Conservation (phyloP, 2,797 vertebrate species). For the Limosa lapponica region DNA sequence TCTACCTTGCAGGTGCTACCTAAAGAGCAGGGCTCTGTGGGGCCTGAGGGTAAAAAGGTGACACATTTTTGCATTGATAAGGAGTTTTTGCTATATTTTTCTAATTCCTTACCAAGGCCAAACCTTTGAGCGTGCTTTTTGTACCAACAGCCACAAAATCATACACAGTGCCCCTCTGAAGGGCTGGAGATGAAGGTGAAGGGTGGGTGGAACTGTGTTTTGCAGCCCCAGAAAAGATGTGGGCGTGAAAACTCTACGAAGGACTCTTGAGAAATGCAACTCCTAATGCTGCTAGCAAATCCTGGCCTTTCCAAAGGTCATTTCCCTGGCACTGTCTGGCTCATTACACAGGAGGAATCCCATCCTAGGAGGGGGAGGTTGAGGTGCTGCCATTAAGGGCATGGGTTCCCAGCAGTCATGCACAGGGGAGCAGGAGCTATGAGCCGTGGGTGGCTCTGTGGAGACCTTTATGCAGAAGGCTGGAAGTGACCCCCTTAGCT, state of each 20-base stretch:
- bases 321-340: neutral
- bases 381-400: neutral
- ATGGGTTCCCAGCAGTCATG: slow-evolving; percentile 6
- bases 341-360: slow-evolving; percentile 64
- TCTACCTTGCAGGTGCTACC: neutral
- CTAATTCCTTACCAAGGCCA: neutral
- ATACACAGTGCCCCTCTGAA: neutral
- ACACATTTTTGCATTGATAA: neutral
- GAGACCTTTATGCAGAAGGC: neutral
- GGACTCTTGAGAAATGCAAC: neutral
- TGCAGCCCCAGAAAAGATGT: neutral
- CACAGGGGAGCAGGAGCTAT: neutral
- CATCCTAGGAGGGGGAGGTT: neutral
- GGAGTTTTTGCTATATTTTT: neutral
- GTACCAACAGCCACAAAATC: neutral
- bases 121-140: neutral
- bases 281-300: neutral
- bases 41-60: neutral
- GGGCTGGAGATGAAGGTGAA: neutral
- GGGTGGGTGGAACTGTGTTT: neutral
- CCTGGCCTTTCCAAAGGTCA: slow-evolving; percentile 3
- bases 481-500: neutral
- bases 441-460: neutral
- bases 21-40: rapidly evolving
- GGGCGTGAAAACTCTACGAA: neutral